Conservation (phyloP, 2,888 invertebrate genomes). For the Drosophila villosipedis region DNA sequence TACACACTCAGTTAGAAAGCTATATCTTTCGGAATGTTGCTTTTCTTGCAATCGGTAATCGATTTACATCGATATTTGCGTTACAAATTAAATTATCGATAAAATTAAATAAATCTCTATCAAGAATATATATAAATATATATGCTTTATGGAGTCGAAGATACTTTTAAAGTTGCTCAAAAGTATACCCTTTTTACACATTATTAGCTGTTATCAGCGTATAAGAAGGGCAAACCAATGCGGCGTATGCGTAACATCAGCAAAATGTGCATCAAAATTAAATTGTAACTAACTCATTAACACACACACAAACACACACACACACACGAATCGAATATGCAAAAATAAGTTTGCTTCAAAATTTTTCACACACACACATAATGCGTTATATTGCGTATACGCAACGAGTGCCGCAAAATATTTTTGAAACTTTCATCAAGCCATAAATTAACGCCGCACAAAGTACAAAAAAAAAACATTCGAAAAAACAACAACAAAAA, state of each 20-base stretch:
- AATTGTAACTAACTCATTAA: conserved; percentile 46
- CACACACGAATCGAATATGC: conserved; percentile 14
- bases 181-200: not conserved
- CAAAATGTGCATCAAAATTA: conserved; percentile 33
- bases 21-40: not conserved
- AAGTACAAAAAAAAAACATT: conserved; percentile 4
- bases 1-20: not conserved
- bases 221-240: not conserved
- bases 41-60: not conserved
- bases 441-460: conserved; percentile 37
- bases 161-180: not conserved
- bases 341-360: conserved; percentile 27
- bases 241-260: conserved; percentile 48
- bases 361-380: not conserved
- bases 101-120: not conserved
- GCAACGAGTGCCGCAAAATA: conserved; percentile 27
- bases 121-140: not conserved
- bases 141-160: not conserved
- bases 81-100: too few species aligned
- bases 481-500: conserved; percentile 1
- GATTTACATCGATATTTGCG: not conserved
- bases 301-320: conserved; percentile 15
- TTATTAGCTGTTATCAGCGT: not conserved
- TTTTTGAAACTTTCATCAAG: conserved; percentile 27
- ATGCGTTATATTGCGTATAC: conserved; percentile 40